Percentiles rank a stretch among this genome's conserved stretches.
phyloP scores from a whole-genome alignment of 2,888 invertebrate species.

The Plagodis pulveraria region DNA sequence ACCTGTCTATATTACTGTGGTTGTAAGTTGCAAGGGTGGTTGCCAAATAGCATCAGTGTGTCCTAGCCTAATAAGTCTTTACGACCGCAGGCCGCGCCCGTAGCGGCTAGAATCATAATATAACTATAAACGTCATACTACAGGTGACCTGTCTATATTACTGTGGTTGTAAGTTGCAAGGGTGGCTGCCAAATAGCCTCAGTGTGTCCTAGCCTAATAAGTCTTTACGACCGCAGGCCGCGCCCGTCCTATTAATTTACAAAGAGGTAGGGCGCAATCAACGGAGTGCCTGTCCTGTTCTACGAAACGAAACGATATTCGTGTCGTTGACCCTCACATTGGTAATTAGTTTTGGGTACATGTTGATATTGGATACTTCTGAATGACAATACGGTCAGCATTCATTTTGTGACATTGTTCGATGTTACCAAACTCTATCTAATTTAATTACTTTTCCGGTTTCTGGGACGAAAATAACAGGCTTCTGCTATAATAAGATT shows the following conservation, averaged over 20 bases:
- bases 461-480: too few species aligned
- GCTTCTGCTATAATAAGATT: too few species aligned
- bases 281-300: constrained; percentile 39
- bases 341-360: constrained; percentile 19
- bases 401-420: neutral
- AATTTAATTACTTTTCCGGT: too few species aligned
- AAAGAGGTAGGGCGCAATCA: constrained; percentile 42
- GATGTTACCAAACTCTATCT: too few species aligned
- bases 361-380: neutral
- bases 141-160: constrained; percentile 17
- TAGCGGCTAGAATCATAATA: constrained; percentile 2
- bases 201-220: constrained; percentile 30
- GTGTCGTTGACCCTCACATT: constrained; percentile 23
- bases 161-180: constrained; percentile 9
- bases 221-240: constrained; percentile 35
- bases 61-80: constrained; percentile 33
- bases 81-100: constrained; percentile 36
- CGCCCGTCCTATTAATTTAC: constrained; percentile 43
- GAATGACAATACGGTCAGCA: neutral
- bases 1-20: constrained; percentile 5
- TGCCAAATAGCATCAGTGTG: constrained; percentile 26
- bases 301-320: constrained; percentile 24
- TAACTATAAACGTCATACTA: constrained; percentile 19
- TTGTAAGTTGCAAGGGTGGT: constrained; percentile 10
- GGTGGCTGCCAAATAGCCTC: constrained; percentile 20